Base-by-base conservation (phyloP, 2,113 vertebrate species). In the Gobius niger region DNA sequence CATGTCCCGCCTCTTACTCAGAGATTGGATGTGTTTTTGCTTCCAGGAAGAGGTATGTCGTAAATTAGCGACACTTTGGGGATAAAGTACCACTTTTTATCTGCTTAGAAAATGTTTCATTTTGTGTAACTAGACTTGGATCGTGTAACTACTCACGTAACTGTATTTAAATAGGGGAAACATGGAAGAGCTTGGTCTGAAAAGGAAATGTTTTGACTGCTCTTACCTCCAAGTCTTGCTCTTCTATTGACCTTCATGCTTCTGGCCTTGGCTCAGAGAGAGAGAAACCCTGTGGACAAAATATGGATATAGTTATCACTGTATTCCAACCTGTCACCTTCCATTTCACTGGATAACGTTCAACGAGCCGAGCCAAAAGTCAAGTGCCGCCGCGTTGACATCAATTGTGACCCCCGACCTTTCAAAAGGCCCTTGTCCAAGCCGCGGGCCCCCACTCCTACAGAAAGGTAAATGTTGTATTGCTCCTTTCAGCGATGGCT, bases 401-500 rank as follows among this genome's bases (percentile, higher is more conserved):
- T 70, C 63, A 51, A 73, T 40, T 65, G 73, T 80, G 74, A 80
- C 69, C 82, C 67, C 11, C 81, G 50, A 69, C 72, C 78, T 85
- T 82, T 78, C 53, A 82, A 67, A 52, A 57, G 18, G 62, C 59
- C n/a, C 44, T 56, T 8, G 34, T 78, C 65, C 14, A 15, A 77
- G 65, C 65, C 40, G 1, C 14, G 14, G 57, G 57, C 57, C 5
- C 5, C n/a, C 67, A 50, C 63, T 68, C 46, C 42, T 54, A 53
- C 54, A 73, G 77, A 77, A 63, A 47, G 57, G 69, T 70, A 80
- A 75, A 85, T 80, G 70, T 78, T 82, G 46, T 69, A 63, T 72
- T 52, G 16, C 9, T 68, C 67, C 71, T 68, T 80, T 72, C 63
- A 54, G 59, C 67, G 19, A 18, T 5, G 7, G 60, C 72, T 41